Conservation (phyloP, 2,888 invertebrate genomes). For the Antitype chi region DNA sequence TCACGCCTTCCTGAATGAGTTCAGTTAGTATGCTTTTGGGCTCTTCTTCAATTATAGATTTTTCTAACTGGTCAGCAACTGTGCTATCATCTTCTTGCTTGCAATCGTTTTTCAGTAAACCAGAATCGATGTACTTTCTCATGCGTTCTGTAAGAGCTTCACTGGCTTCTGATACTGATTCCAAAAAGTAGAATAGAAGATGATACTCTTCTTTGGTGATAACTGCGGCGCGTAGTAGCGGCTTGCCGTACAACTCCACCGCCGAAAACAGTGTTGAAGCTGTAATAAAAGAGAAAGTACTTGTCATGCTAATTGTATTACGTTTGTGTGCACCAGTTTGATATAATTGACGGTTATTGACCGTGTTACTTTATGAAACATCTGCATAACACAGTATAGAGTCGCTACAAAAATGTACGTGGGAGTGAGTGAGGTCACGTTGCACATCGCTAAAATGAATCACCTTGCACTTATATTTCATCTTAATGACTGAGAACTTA, state of each 20-base stretch:
- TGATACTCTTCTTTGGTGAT: conserved; percentile 90
- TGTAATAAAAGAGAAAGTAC: conserved; percentile 82
- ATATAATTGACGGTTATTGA: conserved; percentile 64
- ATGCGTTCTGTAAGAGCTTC: conserved; percentile 87
- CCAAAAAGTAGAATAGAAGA: conserved; percentile 89
- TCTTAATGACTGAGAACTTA: conserved; percentile 80
- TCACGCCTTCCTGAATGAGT: conserved; percentile 86
- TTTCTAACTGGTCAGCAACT: conserved; percentile 70
- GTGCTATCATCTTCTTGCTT: conserved; percentile 75
- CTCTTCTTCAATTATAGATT: conserved; percentile 75
- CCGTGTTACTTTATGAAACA: conserved; percentile 64
- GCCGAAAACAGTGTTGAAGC: conserved; percentile 91
- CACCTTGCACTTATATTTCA: conserved; percentile 82
- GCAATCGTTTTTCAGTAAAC: conserved; percentile 80
- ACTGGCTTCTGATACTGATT: conserved; percentile 88
- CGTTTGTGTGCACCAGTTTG: conserved; percentile 63
- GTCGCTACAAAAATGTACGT: conserved; percentile 70
- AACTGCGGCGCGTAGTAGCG: conserved; percentile 88
- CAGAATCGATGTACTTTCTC: conserved; percentile 88
- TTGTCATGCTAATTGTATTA: conserved; percentile 65
- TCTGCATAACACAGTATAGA: conserved; percentile 61
- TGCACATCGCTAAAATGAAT: conserved; percentile 76
- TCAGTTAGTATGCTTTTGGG: conserved; percentile 85
- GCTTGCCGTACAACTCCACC: conserved; percentile 92
- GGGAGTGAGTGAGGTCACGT: conserved; percentile 77